Base-by-base conservation (phyloP, 2,888 invertebrate genomes). In the Andrena bicolor region DNA sequence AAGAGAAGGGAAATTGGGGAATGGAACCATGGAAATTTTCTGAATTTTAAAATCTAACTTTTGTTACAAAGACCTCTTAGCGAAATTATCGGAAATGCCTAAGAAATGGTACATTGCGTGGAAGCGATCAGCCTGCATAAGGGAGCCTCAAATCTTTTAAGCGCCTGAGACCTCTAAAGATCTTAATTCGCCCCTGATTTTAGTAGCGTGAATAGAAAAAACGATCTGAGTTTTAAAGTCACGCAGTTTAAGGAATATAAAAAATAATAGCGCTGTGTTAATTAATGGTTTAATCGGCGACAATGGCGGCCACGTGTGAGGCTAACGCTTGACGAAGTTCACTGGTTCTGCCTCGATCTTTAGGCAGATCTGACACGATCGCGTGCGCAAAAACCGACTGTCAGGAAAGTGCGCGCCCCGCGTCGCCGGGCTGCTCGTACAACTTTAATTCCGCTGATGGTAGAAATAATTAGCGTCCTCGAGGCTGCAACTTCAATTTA, bases 381-480 rank as follows among this genome's bases (percentile, higher is more conserved):
- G 53, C 86, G 68, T 72, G 82, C 16, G 77, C 65, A 63, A 71
- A 41, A 60, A 65, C 51, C 23, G 71, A 49, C 70, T 63, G 73
- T 23, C 69, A 56, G n/a, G 63, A 60, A 20, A 80, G 35, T 65
- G 53, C 82, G 72, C n/a, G 81, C 49, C 53, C 53, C 26, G 61
- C 60, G 30, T 75, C 30, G 75, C 68, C 63, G 63, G 75, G 75
- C 41, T 13, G 58, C 35, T 58, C 61, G 76, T 64, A 26, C 76
- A 66, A 65, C 80, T 80, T 80, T 82, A 72, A 81, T 81, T 81
- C 71, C 72, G 48, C 81, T 75, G 53, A 80, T 63, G 69, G 56
- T 76, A 71, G 51, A 51, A 73, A 64, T 83, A 74, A 77, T 70
- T 77, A 75, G 66, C 73, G 70, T 61, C 58, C 63, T 73, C 71